A percentile compares a stretch with the other conserved stretches of the same genome.
phyloP scores from a whole-genome alignment of 1,140 invertebrate species.

The Tribolium castaneum region DNA sequence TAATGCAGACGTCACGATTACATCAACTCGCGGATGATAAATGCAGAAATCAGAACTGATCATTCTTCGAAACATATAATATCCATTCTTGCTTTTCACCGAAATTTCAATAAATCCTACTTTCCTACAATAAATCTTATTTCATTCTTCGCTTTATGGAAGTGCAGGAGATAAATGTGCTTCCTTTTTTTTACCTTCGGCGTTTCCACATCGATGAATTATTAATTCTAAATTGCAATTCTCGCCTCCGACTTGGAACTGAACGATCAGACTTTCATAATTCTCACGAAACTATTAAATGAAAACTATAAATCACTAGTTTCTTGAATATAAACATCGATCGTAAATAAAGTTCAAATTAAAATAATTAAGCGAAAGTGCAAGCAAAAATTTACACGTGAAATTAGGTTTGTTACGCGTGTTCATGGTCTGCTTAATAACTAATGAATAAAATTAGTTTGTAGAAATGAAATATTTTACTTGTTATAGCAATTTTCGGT shows the following conservation, averaged over 20 bases:
- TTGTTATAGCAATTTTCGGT: too few species aligned
- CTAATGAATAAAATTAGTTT: too few species aligned
- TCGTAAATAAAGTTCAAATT: too few species aligned
- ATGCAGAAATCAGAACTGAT: not conserved
- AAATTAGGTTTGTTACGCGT: too few species aligned
- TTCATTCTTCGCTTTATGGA: conserved; percentile 19
- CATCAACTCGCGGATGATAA: not conserved
- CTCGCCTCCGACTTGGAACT: not conserved
- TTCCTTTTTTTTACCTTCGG: conserved; percentile 11
- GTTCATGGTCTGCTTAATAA: too few species aligned
- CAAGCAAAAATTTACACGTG: too few species aligned
- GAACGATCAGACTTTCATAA: not conserved
- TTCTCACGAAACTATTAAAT: not conserved
- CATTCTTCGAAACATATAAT: not conserved
- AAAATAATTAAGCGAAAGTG: too few species aligned
- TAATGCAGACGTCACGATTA: not conserved
- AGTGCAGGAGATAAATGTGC: conserved; percentile 2
- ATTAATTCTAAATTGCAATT: conserved; percentile 24
- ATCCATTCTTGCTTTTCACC: not conserved
- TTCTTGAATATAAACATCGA: not conserved
- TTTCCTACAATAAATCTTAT: conserved; percentile 25
- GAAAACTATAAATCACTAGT: not conserved
- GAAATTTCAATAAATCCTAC: conserved; percentile 28
- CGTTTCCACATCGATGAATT: conserved; percentile 14
- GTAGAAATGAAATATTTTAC: too few species aligned